Evolutionary conservation across 2,888 invertebrate genomes (phyloP), one percentile per base, ranked within the genome.

Genomic region (Microctonus brassicae): DNA sequence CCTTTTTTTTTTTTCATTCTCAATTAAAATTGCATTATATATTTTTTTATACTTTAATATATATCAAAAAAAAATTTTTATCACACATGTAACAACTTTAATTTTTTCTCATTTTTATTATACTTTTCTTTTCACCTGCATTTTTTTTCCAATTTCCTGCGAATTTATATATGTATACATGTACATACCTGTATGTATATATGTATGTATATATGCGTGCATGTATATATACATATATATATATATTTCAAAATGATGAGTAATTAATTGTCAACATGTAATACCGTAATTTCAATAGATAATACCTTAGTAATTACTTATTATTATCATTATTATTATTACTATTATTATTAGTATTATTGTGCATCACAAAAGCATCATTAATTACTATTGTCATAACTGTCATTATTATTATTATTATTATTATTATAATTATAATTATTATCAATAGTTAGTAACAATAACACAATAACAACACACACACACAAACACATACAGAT

Each of bases 111-210:
- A 1, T 36, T 17, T 17, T 47, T 17, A 17, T 17, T 47, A 17
- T n/a, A 47, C 47, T n/a, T 17, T 17, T 20, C 4, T 47, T n/a
- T 20, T 47, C 47, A 47, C 17, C 17, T 47, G 47, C 47, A 47
- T 17, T 47, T 42, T 29, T 29, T 29, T 47, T 47, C 17, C 17
- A 47, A 47, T 47, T 17, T 17, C 47, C 47, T 47, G 47, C 17
- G 17, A 47, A 62, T 26, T 39, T 33, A 79, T 74, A 75, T 62
- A 76, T 72, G 73, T 68, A 76, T 73, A 70, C 76, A 69, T 73
- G 34, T 68, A 63, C 55, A 52, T 55, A 55, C n/a, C n/a, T n/a
- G n/a, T n/a, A n/a, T n/a, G n/a, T n/a, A n/a, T n/a, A n/a, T n/a
- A n/a, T n/a, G n/a, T n/a, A n/a, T n/a, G n/a, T 36, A 42, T 58